phyloP scores from a whole-genome alignment of 2,797 vertebrate species.

The Parauchenoglanis punctatus region DNA sequence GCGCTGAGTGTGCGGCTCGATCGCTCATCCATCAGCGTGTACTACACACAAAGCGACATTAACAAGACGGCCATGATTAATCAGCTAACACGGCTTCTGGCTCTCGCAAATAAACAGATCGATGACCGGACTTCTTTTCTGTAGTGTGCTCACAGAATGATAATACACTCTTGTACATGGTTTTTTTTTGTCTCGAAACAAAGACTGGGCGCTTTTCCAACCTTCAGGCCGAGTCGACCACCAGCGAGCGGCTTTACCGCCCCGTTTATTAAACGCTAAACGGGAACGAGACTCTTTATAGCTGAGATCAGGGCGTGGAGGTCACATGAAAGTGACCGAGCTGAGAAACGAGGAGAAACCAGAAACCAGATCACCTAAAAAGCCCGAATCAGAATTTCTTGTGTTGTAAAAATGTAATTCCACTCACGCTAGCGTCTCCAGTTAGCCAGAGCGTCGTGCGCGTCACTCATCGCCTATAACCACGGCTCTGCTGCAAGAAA shows the following conservation, averaged over 20 bases:
- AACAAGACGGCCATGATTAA: constrained; percentile 25
- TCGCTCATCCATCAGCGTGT: constrained; percentile 8
- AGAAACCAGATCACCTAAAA: neutral
- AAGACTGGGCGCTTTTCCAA: neutral
- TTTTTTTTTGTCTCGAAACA: neutral
- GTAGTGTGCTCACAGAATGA: neutral
- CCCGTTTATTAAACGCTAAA: neutral
- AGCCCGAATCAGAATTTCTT: neutral
- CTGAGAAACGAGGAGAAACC: neutral
- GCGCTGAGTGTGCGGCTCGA: neutral
- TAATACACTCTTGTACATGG: neutral
- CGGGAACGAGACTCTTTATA: neutral
- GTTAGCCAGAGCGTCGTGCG: neutral
- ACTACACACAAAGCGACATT: neutral
- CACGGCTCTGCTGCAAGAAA: no score
- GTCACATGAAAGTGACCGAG: neutral
- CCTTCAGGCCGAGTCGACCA: neutral
- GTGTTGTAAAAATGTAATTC: no score
- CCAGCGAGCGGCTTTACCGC: neutral
- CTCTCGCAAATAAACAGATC: constrained; percentile 19
- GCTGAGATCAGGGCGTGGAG: neutral
- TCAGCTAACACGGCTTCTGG: constrained; percentile 20
- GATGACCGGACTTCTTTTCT: neutral
- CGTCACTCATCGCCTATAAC: no score
- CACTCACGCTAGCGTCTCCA: no score